A percentile compares a stretch with the other conserved stretches of the same genome.
These are phyloP conservation scores for Bufo bufo DNA, from an alignment of 2,113 vertebrate genomes.

Conservation along the genomic window DNA sequence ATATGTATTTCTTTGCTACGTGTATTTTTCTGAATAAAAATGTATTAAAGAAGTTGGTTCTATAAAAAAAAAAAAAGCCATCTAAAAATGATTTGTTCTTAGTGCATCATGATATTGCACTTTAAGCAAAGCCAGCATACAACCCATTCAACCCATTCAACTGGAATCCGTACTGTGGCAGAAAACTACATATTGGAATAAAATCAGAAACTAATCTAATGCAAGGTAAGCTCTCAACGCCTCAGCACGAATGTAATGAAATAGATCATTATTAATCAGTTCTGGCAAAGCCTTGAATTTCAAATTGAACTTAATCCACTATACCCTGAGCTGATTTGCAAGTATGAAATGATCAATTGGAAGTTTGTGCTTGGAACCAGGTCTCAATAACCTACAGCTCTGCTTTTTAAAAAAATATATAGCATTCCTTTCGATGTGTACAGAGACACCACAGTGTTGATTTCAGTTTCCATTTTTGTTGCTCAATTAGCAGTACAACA, in stretches of 20 bases:
- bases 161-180: constrained; percentile 2
- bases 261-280: constrained; percentile 41
- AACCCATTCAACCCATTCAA: constrained; percentile 19
- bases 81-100: constrained; percentile 2
- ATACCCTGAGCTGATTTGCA: constrained; percentile 17
- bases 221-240: constrained; percentile 16
- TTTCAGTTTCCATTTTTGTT: neutral
- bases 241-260: constrained; percentile 12
- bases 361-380: constrained; percentile 15
- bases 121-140: constrained; percentile 29
- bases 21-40: neutral
- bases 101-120: constrained; percentile 24
- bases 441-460: neutral
- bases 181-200: constrained; percentile 10
- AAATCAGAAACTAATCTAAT: constrained; percentile 25
- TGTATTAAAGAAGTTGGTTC: neutral
- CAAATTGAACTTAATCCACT: constrained; percentile 31
- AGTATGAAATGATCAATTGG: constrained; percentile 34
- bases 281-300: constrained; percentile 20
- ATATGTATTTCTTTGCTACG: neutral
- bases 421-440: neutral
- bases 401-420: neutral
- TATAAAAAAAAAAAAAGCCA: neutral
- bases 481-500: too few species aligned
- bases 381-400: neutral